phyloP scores from a whole-genome alignment of 1,140 invertebrate species.

The Nebria ingens region DNA sequence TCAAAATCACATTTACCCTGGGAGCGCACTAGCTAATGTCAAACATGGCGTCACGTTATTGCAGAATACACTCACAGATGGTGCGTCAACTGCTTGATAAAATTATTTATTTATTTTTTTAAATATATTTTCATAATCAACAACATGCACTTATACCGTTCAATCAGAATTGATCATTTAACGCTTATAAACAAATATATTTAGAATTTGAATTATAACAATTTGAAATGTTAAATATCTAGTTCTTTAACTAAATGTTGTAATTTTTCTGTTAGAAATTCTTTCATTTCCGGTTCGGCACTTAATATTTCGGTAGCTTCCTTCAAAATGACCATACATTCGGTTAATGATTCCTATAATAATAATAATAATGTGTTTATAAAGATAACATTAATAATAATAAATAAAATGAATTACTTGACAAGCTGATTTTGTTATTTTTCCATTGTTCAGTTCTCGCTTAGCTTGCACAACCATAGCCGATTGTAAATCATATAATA shows the following conservation, averaged over 20 bases:
- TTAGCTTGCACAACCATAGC: conserved; percentile 43
- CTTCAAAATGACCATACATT: conserved; percentile 41
- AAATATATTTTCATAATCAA: too few species aligned
- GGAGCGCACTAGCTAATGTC: conserved; percentile 5
- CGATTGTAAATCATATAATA: conserved; percentile 53
- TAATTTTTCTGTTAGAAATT: conserved; percentile 37
- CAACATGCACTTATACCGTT: too few species aligned
- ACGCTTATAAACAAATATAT: not conserved
- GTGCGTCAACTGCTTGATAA: not conserved
- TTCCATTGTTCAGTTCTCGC: conserved; percentile 37
- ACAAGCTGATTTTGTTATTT: conserved; percentile 39
- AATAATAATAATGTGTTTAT: conserved; percentile 12
- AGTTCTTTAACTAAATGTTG: conserved; percentile 34
- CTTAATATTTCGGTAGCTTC: conserved; percentile 44
- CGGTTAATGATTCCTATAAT: conserved; percentile 37
- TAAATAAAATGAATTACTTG: conserved; percentile 29
- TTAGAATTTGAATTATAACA: not conserved
- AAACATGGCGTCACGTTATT: conserved; percentile 4
- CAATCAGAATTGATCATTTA: not conserved
- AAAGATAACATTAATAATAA: conserved; percentile 19
- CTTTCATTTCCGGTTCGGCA: conserved; percentile 44
- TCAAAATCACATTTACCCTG: conserved; percentile 5
- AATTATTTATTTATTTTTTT: too few species aligned
- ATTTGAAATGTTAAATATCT: conserved; percentile 18
- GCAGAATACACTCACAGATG: not conserved